Evolutionary conservation across 1,140 invertebrate genomes (phyloP).

Genomic region (Heliconius nattereri): DNA sequence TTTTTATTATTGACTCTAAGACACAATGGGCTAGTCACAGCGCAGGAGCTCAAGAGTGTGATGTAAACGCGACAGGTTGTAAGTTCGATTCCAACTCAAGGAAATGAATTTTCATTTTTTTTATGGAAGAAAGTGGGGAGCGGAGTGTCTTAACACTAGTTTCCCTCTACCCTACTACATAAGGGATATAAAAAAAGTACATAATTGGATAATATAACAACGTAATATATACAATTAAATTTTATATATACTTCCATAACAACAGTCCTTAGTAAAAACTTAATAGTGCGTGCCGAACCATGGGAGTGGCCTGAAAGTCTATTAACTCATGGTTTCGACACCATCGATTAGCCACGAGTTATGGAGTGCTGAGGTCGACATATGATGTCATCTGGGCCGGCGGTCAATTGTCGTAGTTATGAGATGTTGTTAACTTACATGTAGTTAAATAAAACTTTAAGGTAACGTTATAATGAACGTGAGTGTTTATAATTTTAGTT

Average conservation of each 20-base stretch:
- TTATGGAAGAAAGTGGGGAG: no score
- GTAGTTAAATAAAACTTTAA: constrained; percentile 13
- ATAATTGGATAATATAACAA: background rate
- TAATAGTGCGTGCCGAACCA: constrained; percentile 43
- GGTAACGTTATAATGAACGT: background rate
- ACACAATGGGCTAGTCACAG: no score
- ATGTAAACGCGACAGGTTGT: no score
- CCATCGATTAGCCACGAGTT: constrained; percentile 40
- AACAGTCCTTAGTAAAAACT: constrained; percentile 33
- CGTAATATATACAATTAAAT: background rate
- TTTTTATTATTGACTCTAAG: no score
- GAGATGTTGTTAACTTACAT: constrained; percentile 45
- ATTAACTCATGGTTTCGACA: constrained; percentile 47
- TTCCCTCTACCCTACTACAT: no score
- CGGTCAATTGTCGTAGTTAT: constrained; percentile 55
- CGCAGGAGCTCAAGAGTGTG: no score
- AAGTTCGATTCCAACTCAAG: no score
- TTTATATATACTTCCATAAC: background rate
- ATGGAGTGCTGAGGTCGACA: constrained; percentile 42
- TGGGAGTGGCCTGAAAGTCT: constrained; percentile 34
- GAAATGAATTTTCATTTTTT: no score
- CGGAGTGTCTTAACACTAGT: no score
- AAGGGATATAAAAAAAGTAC: no score
- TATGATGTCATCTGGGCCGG: constrained; percentile 67
- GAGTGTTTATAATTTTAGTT: background rate